Percentiles rank a stretch among this genome's conserved stretches.
These are phyloP conservation scores for Heliconius ismenius DNA, from an alignment of 2,888 invertebrate genomes.

Conservation along the genomic window DNA sequence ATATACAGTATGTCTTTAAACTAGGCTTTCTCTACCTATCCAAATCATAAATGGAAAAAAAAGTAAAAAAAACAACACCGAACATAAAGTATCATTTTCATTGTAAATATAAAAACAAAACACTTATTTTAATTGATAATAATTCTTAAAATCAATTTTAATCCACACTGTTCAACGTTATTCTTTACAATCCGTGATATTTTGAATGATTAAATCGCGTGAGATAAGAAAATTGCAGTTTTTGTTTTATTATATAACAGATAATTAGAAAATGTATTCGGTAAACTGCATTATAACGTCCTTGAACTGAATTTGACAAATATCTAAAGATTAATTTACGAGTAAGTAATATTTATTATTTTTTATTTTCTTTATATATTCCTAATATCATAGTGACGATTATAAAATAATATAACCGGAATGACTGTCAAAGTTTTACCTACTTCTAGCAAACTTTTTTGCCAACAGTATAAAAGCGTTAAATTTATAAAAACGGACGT, in stretches of 20 bases:
- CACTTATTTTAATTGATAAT: neutral
- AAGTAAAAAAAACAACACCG: neutral
- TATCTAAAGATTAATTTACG: neutral
- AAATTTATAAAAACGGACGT: neutral
- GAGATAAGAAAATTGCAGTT: conserved; percentile 31
- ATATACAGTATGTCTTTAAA: neutral
- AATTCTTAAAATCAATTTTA: neutral
- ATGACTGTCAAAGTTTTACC: no score
- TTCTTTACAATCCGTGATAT: conserved; percentile 2
- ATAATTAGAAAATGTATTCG: conserved; percentile 3
- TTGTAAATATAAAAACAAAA: neutral
- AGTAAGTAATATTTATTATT: no score
- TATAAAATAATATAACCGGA: no score
- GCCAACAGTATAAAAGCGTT: no score
- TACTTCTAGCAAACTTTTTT: no score
- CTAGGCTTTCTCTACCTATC: neutral
- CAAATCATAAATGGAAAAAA: no score
- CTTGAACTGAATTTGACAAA: conserved; percentile 19
- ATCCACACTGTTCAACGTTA: neutral
- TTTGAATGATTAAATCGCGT: conserved; percentile 25
- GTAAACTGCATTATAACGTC: neutral
- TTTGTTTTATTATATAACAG: conserved; percentile 22
- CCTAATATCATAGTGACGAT: no score
- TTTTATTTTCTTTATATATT: no score
- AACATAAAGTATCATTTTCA: neutral